phyloP scores from a whole-genome alignment of 1,140 invertebrate species.

The Drosophila sulfurigaster region DNA sequence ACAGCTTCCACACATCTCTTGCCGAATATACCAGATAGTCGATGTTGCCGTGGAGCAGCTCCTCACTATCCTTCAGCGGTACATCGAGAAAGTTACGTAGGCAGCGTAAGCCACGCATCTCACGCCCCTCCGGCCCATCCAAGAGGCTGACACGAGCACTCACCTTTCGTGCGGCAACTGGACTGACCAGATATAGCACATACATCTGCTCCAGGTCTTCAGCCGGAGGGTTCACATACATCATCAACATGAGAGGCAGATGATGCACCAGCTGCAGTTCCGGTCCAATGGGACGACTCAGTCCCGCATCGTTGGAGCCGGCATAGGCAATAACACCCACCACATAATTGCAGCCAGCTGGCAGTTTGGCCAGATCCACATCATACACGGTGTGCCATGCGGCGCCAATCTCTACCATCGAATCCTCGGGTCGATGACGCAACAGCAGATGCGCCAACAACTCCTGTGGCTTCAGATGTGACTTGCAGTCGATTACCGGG shows the following conservation, averaged over 20 bases:
- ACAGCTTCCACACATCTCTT: constrained; percentile 31
- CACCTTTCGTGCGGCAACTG: constrained; percentile 34
- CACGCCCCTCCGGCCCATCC: background rate
- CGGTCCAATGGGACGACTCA: constrained; percentile 44
- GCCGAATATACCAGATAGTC: constrained; percentile 53
- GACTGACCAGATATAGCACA: constrained; percentile 53
- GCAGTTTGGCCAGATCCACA: constrained; percentile 40
- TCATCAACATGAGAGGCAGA: constrained; percentile 48
- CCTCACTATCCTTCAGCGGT: constrained; percentile 30
- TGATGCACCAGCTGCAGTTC: constrained; percentile 55
- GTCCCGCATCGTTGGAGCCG: constrained; percentile 24
- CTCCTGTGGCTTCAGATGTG: constrained; percentile 35
- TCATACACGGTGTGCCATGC: constrained; percentile 39
- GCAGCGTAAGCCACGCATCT: constrained; percentile 43
- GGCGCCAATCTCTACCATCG: constrained; percentile 46
- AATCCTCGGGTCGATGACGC: constrained; percentile 50
- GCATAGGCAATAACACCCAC: constrained; percentile 49
- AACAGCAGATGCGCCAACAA: constrained; percentile 53
- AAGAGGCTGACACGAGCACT: constrained; percentile 43
- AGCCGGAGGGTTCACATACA: constrained; percentile 41
- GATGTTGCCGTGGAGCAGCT: constrained; percentile 46
- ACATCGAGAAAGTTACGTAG: constrained; percentile 40
- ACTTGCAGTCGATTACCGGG: constrained; percentile 32
- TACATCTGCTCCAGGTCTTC: constrained; percentile 34
- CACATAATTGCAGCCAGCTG: constrained; percentile 44